phyloP scores from a whole-genome alignment of 2,888 invertebrate genomes.

The Galerucella pusilla region DNA sequence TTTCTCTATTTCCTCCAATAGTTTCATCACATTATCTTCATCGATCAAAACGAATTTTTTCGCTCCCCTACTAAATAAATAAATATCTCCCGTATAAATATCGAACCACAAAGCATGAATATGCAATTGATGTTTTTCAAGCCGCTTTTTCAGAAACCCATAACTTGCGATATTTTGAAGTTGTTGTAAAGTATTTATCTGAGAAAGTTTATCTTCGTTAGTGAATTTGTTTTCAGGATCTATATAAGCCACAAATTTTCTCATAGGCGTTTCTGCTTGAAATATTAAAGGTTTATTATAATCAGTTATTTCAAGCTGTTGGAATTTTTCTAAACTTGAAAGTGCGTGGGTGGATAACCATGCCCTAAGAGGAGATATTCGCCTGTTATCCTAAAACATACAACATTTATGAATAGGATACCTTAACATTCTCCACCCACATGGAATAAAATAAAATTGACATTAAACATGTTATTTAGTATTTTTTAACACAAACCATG shows the following conservation, averaged over 20 bases:
- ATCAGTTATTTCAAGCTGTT: slow-evolving; percentile 73
- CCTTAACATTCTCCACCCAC: no score
- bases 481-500: no score
- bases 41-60: slow-evolving; percentile 89
- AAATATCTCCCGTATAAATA: slow-evolving; percentile 95
- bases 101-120: slow-evolving; percentile 98
- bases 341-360: slow-evolving; percentile 92
- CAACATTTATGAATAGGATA: not conserved
- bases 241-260: slow-evolving; percentile 92
- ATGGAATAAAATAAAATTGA: not conserved
- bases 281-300: slow-evolving; percentile 82
- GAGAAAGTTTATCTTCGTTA: slow-evolving; percentile 92
- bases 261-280: slow-evolving; percentile 86
- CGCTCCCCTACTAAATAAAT: slow-evolving; percentile 89
- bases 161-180: slow-evolving; percentile 93
- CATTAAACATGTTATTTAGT: not conserved
- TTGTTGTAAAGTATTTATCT: slow-evolving; percentile 93
- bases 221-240: slow-evolving; percentile 91
- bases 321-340: slow-evolving; percentile 84
- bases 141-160: slow-evolving; percentile 84
- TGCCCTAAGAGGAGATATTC: slow-evolving; percentile 87
- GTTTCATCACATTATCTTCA: slow-evolving; percentile 79
- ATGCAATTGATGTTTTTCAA: slow-evolving; percentile 84
- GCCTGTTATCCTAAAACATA: slow-evolving; percentile 73
- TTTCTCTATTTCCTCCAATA: slow-evolving; percentile 80